These are phyloP conservation scores for Dasyprocta punctata DNA, from an alignment of 2,113 vertebrate species.

Conservation along the genomic window DNA sequence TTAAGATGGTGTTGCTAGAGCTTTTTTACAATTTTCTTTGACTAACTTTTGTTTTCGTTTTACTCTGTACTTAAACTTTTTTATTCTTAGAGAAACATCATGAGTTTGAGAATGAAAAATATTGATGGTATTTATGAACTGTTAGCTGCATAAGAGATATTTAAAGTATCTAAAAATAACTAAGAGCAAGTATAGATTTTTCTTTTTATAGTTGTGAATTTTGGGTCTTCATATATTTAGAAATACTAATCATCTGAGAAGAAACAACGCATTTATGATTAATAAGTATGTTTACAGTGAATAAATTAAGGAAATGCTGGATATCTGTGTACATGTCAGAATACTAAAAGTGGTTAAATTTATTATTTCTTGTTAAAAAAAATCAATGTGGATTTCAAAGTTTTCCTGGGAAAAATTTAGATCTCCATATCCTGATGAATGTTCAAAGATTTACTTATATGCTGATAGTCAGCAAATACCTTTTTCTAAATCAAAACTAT, in stretches of 20 bases:
- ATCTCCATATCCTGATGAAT: background rate
- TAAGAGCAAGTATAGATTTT: background rate
- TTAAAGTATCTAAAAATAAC: background rate
- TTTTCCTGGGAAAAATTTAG: background rate
- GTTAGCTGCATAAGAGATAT: background rate
- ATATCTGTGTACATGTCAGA: background rate
- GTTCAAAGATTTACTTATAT: background rate
- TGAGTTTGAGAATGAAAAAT: background rate
- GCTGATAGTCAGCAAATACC: background rate
- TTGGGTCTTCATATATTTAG: background rate
- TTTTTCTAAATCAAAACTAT: constrained; percentile 6
- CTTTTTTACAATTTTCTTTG: background rate
- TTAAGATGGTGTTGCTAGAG: background rate
- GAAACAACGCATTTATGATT: background rate
- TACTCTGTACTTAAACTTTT: background rate
- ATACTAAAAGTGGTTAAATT: background rate
- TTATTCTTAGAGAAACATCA: background rate
- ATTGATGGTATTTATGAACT: background rate
- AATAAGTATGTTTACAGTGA: background rate
- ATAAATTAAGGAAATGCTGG: background rate
- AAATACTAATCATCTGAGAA: background rate
- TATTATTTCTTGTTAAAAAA: background rate
- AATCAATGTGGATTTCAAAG: background rate
- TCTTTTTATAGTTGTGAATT: background rate
- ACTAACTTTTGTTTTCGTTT: background rate